These are phyloP conservation scores for Lithosia quadra DNA, from an alignment of 2,888 invertebrate genomes.

Conservation along the genomic window DNA sequence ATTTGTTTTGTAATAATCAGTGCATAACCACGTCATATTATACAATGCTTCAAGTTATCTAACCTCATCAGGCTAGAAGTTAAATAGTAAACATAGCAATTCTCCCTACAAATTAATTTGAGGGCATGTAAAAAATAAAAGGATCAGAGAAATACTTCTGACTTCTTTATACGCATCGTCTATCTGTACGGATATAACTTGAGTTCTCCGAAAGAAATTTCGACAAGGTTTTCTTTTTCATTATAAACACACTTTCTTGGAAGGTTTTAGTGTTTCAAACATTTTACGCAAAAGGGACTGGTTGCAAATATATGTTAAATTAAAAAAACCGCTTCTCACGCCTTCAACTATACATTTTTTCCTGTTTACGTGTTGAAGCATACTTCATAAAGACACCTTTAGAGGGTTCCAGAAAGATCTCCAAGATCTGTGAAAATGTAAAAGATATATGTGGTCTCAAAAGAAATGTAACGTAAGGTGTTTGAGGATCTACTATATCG, in stretches of 20 bases:
- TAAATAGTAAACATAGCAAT: neutral
- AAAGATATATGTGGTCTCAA: neutral
- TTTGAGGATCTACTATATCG: neutral
- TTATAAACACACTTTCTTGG: slow-evolving; percentile 8
- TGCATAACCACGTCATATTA: too few species aligned
- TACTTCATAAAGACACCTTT: neutral
- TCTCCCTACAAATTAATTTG: neutral
- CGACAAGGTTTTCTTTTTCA: slow-evolving; percentile 16
- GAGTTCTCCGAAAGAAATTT: slow-evolving; percentile 11
- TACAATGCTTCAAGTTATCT: neutral
- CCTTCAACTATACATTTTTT: neutral
- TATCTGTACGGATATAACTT: slow-evolving; percentile 11
- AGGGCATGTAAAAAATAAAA: neutral
- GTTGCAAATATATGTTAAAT: neutral
- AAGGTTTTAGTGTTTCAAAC: slow-evolving; percentile 19
- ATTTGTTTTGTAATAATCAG: neutral
- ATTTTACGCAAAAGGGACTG: slow-evolving; percentile 12
- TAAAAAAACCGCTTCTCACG: neutral
- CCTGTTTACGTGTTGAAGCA: neutral
- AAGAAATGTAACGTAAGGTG: neutral
- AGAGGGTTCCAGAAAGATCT: neutral
- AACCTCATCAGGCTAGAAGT: neutral
- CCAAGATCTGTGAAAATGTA: neutral
- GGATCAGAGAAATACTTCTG: neutral
- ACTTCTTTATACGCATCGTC: slow-evolving; percentile 6